These are phyloP conservation scores for Clarias fuscus DNA, from an alignment of 2,797 vertebrate genomes.

Conservation along the genomic window DNA sequence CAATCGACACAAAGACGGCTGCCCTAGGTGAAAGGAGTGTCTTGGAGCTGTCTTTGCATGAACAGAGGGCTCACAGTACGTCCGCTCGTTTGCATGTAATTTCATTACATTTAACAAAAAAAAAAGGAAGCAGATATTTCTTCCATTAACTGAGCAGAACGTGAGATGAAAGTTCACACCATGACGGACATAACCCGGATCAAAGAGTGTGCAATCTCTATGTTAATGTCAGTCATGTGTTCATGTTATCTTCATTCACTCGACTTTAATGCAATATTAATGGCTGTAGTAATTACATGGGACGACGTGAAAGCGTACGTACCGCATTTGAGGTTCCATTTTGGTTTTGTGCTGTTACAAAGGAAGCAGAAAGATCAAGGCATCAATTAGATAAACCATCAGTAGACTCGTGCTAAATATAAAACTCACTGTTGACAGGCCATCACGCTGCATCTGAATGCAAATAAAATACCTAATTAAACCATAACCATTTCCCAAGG, in stretches of 20 bases:
- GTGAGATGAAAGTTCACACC: neutral
- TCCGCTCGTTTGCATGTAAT: neutral
- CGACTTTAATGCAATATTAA: neutral
- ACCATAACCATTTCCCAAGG: neutral
- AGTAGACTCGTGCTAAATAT: neutral
- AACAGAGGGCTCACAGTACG: neutral
- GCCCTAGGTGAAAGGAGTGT: neutral
- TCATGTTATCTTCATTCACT: neutral
- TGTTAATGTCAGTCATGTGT: neutral
- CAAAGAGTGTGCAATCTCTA: neutral
- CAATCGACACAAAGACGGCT: neutral
- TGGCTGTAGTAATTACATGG: neutral
- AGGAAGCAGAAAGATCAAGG: constrained; percentile 19
- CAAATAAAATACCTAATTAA: constrained; percentile 14
- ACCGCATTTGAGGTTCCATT: constrained; percentile 48
- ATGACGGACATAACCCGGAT: neutral
- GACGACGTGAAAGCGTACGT: constrained; percentile 18
- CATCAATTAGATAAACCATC: constrained; percentile 12
- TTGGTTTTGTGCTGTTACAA: constrained; percentile 39
- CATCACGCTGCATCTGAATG: constrained; percentile 1
- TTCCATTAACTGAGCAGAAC: neutral
- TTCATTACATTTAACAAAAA: neutral
- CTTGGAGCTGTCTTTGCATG: neutral
- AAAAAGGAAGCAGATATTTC: neutral
- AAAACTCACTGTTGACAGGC: neutral